Percentiles rank a stretch among this genome's conserved stretches.
phyloP scores from a whole-genome alignment of 2,888 invertebrate species.

The Drosophila emarginata region DNA sequence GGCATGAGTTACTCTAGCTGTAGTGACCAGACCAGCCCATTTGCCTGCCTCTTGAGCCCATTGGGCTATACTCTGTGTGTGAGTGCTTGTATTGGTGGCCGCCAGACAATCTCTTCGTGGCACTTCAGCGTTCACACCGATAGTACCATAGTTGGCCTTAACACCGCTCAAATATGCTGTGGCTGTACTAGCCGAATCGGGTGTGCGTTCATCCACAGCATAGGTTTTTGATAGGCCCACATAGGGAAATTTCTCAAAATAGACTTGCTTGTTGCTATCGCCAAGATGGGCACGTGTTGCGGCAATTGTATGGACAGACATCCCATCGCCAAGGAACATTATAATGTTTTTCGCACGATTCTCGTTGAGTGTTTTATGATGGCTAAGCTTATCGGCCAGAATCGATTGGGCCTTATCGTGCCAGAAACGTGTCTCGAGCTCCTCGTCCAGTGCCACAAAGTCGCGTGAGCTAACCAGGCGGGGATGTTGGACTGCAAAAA shows the following conservation, averaged over 20 bases:
- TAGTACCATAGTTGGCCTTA: slow-evolving; percentile 89
- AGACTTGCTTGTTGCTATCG: slow-evolving; percentile 85
- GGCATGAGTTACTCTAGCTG: slow-evolving; percentile 90
- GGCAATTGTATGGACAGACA: slow-evolving; percentile 87
- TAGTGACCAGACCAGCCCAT: slow-evolving; percentile 88
- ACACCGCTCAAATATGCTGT: slow-evolving; percentile 91
- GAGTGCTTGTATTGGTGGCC: slow-evolving; percentile 84
- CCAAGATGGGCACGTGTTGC: slow-evolving; percentile 86
- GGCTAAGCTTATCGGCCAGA: slow-evolving; percentile 60
- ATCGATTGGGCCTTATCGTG: slow-evolving; percentile 76
- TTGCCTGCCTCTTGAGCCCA: slow-evolving; percentile 88
- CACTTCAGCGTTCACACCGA: slow-evolving; percentile 88
- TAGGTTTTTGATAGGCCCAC: slow-evolving; percentile 86
- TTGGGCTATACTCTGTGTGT: slow-evolving; percentile 86
- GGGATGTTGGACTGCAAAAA: slow-evolving; percentile 64
- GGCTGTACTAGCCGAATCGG: slow-evolving; percentile 92
- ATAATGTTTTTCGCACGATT: slow-evolving; percentile 85
- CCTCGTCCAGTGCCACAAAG: slow-evolving; percentile 52
- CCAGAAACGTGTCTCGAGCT: slow-evolving; percentile 77
- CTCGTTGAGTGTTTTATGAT: slow-evolving; percentile 61
- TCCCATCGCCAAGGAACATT: slow-evolving; percentile 89
- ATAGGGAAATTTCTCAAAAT: slow-evolving; percentile 86
- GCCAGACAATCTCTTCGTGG: slow-evolving; percentile 85
- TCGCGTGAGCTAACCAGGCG: slow-evolving; percentile 50
- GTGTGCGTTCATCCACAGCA: slow-evolving; percentile 89